Conservation (phyloP, 2,888 invertebrate genomes). For the Hypolimnas misippus region DNA sequence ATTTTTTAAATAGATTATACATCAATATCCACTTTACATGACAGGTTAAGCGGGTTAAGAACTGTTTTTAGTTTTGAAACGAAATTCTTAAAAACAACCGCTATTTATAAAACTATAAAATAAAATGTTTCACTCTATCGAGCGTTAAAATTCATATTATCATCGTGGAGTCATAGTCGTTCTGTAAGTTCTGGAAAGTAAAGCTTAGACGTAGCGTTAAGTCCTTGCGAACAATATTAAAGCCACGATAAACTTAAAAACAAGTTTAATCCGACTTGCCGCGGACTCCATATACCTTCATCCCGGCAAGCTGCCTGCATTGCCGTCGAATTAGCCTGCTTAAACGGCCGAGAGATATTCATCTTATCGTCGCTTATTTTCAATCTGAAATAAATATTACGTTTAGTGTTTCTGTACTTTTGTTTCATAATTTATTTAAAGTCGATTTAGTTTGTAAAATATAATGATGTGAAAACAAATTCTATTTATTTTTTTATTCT, state of each 20-base stretch:
- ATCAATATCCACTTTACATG: too few species aligned
- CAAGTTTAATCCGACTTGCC: constrained; percentile 79
- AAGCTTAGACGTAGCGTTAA: constrained; percentile 72
- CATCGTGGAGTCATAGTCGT: constrained; percentile 44
- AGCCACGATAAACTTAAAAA: constrained; percentile 81
- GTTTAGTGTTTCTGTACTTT: background rate
- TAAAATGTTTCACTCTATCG: constrained; percentile 25
- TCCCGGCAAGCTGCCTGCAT: constrained; percentile 67
- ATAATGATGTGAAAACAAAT: background rate
- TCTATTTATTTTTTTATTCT: background rate
- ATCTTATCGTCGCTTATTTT: background rate
- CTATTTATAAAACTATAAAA: constrained; percentile 12
- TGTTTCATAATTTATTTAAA: background rate
- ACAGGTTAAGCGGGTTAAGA: too few species aligned
- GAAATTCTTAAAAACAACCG: constrained; percentile 5
- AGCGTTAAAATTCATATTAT: constrained; percentile 41
- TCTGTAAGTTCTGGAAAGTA: constrained; percentile 55
- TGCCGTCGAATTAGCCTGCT: constrained; percentile 68
- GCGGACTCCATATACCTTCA: constrained; percentile 61
- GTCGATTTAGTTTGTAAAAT: background rate
- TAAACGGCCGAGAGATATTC: constrained; percentile 50
- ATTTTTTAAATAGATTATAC: too few species aligned
- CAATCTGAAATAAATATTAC: background rate
- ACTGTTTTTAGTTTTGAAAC: too few species aligned
- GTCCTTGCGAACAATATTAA: constrained; percentile 79